Evolutionary conservation across 2,113 vertebrate genomes (phyloP), one percentile per base, ranked within the genome.

Genomic region (Dipodomys stephensi): DNA sequence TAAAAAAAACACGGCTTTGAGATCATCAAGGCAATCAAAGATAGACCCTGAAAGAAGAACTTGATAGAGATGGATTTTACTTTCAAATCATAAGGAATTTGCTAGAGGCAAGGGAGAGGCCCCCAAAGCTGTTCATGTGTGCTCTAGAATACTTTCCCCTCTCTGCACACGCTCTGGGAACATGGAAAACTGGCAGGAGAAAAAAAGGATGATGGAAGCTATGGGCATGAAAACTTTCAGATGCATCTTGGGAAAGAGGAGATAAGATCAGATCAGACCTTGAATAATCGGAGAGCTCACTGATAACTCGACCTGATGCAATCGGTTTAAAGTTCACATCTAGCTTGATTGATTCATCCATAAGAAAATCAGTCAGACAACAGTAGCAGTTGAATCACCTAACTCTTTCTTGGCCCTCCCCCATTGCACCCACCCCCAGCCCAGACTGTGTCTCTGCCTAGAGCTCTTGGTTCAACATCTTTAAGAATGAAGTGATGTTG

Each of bases 241-340:
- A 64, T 93, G 35, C 93, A 87, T 92, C 96, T 92, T 95, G 97
- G 91, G 96, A 97, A 97, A 94, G 0, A 27, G 7, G 57, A 94
- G 96, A 96, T 97, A 96, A 97, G 94, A 97, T 97, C 96, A 83
- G 88, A 87, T 83, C 87, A 96, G 89, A 96, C 96, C 87, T 93
- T 80, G 92, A 96, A 69, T 91, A 89, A 95, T 67, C 94, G 81
- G 87, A 71, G 88, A 92, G 79, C 93, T 81, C 83, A 53, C 78
- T 53, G 96, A 96, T 95, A 96, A 89, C 4, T 2, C 32, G 2
- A 64, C 4, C 2, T 96, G 96, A 96, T 46, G 94, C 95, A 97
- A 97, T 95, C 83, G 19, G 92, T 90, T 84, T 92, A 76, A 94
- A 94, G 95, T 91, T 95, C 95, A 86, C 57, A 0, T 94, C 96